Conservation (phyloP, 1,140 invertebrate species). For the Plodia interpunctella region DNA sequence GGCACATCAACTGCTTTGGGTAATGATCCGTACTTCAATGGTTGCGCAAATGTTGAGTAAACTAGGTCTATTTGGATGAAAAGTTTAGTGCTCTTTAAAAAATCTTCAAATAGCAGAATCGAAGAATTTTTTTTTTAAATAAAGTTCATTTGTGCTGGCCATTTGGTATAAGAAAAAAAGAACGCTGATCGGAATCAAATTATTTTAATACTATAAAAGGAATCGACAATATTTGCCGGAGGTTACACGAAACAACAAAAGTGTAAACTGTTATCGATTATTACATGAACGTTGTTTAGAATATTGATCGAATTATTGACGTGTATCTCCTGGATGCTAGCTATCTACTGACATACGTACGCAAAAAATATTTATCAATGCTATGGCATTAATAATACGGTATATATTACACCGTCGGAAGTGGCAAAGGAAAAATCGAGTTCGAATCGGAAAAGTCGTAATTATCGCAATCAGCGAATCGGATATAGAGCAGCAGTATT, state of each 20-base stretch:
- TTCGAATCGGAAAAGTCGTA: slow-evolving; percentile 13
- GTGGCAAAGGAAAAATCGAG: slow-evolving; percentile 11
- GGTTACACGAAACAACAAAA: not conserved
- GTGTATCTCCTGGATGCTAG: slow-evolving; percentile 56
- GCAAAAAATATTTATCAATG: slow-evolving; percentile 1
- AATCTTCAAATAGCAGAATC: no score
- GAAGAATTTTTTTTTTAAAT: no score
- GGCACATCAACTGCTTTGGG: no score
- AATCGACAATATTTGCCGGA: not conserved
- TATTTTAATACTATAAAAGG: not conserved
- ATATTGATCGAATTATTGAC: slow-evolving; percentile 60
- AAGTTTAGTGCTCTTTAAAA: no score
- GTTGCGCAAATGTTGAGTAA: no score
- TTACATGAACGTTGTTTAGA: slow-evolving; percentile 25
- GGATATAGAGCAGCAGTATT: slow-evolving; percentile 7
- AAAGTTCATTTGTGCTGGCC: no score
- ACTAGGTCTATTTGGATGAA: no score
- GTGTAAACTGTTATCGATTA: not conserved
- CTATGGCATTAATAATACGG: slow-evolving; percentile 8
- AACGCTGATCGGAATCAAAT: no score
- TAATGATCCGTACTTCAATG: no score
- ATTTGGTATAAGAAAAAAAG: no score
- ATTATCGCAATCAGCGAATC: slow-evolving; percentile 16
- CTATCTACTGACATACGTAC: slow-evolving; percentile 10
- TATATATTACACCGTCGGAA: not conserved